phyloP scores from a whole-genome alignment of 2,113 vertebrate genomes.

The Bettongia penicillata region DNA sequence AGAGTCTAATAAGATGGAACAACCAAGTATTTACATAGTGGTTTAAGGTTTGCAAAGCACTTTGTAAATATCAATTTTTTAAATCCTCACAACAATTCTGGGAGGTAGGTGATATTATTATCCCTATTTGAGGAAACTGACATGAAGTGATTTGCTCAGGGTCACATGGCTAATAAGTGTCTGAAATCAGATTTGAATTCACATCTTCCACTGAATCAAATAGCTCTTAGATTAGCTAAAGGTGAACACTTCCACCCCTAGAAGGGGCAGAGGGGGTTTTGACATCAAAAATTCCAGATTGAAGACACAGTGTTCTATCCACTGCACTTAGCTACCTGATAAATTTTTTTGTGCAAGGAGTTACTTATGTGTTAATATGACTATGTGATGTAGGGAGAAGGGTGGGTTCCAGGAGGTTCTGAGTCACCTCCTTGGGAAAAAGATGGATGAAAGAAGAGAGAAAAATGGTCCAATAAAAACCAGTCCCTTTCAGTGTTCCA shows the following conservation, averaged over 20 bases:
- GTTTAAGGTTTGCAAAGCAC: background rate
- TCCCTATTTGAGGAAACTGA: background rate
- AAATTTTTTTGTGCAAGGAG: background rate
- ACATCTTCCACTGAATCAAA: background rate
- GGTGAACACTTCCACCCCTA: background rate
- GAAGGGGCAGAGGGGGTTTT: background rate
- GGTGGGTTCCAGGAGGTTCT: background rate
- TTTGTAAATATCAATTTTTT: background rate
- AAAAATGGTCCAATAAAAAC: background rate
- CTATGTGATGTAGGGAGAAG: background rate
- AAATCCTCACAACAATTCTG: background rate
- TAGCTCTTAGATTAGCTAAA: background rate
- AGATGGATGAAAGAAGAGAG: background rate
- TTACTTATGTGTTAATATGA: background rate
- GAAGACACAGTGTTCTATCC: background rate
- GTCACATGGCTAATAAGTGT: background rate
- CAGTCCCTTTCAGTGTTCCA: background rate
- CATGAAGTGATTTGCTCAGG: background rate
- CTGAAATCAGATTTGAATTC: background rate
- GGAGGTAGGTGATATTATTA: background rate
- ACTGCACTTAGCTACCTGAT: background rate
- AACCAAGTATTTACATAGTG: background rate
- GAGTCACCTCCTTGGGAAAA: background rate
- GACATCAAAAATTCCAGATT: background rate
- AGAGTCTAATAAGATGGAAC: too few species aligned